phyloP scores from a whole-genome alignment of 2,888 invertebrate species.

The Nomada fabriciana region DNA sequence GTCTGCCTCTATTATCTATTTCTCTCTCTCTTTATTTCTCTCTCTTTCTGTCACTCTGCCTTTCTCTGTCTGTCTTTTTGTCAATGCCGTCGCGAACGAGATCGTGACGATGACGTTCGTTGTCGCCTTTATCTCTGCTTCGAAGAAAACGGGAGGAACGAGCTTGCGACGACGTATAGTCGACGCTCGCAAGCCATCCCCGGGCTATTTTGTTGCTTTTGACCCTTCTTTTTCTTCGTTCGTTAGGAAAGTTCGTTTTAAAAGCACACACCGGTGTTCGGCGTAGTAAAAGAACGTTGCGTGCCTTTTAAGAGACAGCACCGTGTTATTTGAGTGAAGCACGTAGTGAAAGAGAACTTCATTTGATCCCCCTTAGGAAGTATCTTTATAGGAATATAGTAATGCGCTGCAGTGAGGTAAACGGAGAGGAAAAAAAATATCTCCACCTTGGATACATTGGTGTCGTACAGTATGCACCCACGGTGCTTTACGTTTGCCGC shows the following conservation, averaged over 20 bases:
- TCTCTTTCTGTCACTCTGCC: conserved; percentile 4
- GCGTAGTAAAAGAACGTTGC: conserved; percentile 59
- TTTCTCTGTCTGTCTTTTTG: conserved; percentile 27
- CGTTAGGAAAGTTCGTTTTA: conserved; percentile 21
- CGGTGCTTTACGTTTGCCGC: conserved; percentile 1
- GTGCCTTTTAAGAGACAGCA: conserved; percentile 60
- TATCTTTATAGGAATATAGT: conserved; percentile 49
- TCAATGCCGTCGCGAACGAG: conserved; percentile 43
- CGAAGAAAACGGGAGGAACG: conserved; percentile 36
- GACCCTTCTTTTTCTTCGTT: conserved; percentile 18
- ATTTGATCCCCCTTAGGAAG: conserved; percentile 38
- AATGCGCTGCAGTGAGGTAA: conserved; percentile 33
- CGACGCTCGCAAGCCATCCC: conserved; percentile 30
- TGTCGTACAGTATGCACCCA: background rate
- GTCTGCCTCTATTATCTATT: background rate
- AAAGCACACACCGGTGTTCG: conserved; percentile 38
- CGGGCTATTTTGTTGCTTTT: conserved; percentile 29
- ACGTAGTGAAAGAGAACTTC: conserved; percentile 68
- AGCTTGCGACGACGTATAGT: conserved; percentile 28
- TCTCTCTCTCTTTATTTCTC: background rate
- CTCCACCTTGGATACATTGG: conserved; percentile 11
- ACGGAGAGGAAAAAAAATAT: conserved; percentile 3
- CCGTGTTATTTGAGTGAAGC: conserved; percentile 71
- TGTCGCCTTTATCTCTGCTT: conserved; percentile 31
- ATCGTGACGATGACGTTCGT: conserved; percentile 33